Percentiles rank a stretch among this genome's conserved stretches.
These are phyloP conservation scores for Carterocephalus palaemon DNA, from an alignment of 2,888 invertebrate genomes.

Conservation along the genomic window DNA sequence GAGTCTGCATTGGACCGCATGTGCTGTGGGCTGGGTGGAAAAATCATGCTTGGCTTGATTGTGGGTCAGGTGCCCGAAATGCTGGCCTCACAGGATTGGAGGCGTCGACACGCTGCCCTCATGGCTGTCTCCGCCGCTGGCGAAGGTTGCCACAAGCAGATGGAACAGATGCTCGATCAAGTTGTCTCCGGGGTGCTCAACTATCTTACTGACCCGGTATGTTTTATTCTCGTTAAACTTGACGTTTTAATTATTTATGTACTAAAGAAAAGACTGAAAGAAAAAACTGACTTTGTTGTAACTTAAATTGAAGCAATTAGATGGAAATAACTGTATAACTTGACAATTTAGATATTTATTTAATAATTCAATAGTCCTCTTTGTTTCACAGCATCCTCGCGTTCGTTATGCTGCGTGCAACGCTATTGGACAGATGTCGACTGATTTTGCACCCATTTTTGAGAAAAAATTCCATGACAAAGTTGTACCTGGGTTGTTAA, in stretches of 20 bases:
- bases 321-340: too few species aligned
- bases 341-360: constrained; percentile 4
- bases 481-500: constrained; percentile 94
- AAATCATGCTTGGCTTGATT: constrained; percentile 93
- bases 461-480: constrained; percentile 98
- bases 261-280: too few species aligned
- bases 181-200: constrained; percentile 94
- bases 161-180: constrained; percentile 96
- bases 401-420: constrained; percentile 99
- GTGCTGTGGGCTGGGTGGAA: constrained; percentile 97
- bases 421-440: constrained; percentile 98
- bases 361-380: background rate
- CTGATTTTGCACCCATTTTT: constrained; percentile 97
- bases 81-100: constrained; percentile 91
- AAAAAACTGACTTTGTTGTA: too few species aligned
- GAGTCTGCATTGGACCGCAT: constrained; percentile 98
- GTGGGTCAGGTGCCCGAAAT: constrained; percentile 91
- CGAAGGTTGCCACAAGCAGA: constrained; percentile 99
- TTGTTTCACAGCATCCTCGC: constrained; percentile 84
- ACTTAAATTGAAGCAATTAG: too few species aligned
- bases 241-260: too few species aligned
- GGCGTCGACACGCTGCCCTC: constrained; percentile 95
- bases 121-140: constrained; percentile 99
- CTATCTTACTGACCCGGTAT: constrained; percentile 89
- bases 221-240: too few species aligned